These are phyloP conservation scores for Drosophila diplacantha DNA, from an alignment of 2,888 invertebrate genomes.

Conservation along the genomic window DNA sequence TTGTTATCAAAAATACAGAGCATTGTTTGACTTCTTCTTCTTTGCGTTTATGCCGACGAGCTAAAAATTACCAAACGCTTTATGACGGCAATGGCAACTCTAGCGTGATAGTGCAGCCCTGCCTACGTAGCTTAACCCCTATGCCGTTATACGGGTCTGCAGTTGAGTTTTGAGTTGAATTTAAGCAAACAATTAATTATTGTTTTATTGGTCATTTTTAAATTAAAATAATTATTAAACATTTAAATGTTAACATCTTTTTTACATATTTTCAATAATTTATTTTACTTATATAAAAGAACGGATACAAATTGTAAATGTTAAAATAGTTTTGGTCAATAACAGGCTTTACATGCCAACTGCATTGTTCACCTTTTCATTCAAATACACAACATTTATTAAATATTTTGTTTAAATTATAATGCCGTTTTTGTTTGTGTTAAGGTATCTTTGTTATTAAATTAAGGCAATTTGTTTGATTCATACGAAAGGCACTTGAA, in stretches of 20 bases:
- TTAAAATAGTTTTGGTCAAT: not conserved
- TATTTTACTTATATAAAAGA: not conserved
- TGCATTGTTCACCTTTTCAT: not conserved
- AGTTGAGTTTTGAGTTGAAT: too few relatives aligned
- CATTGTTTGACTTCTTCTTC: slow-evolving; percentile 46
- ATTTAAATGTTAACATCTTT: too few relatives aligned
- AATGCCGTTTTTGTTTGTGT: too few relatives aligned
- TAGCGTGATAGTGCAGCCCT: slow-evolving; percentile 17
- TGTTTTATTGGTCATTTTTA: not conserved
- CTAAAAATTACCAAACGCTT: slow-evolving; percentile 30
- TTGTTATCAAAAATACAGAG: slow-evolving; percentile 24
- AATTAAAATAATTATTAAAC: not conserved
- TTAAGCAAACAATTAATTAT: not conserved
- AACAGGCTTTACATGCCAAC: not conserved
- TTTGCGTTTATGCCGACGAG: slow-evolving; percentile 1
- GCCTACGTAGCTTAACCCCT: slow-evolving; percentile 12
- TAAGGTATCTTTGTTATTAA: not conserved
- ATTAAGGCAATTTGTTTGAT: not conserved
- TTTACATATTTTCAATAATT: not conserved
- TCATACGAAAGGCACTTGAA: not conserved
- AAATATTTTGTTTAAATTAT: too few relatives aligned
- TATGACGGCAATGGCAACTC: slow-evolving; percentile 8
- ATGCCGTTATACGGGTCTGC: not conserved
- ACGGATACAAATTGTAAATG: not conserved
- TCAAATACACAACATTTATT: not conserved